These are phyloP conservation scores for Collichthys lucidus DNA, from an alignment of 2,113 vertebrate genomes.

Conservation along the genomic window DNA sequence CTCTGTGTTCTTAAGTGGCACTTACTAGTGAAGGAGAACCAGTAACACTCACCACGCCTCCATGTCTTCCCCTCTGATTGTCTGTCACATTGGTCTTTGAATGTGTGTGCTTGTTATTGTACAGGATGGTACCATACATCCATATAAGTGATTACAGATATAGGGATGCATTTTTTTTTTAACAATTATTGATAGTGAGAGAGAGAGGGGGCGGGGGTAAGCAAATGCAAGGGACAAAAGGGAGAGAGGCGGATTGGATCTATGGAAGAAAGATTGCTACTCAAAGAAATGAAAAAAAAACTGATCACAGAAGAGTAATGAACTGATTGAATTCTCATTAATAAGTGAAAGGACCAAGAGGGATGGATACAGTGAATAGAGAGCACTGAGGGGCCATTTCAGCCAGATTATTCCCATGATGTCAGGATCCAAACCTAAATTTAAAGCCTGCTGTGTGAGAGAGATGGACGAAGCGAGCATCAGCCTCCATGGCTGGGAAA, in stretches of 20 bases:
- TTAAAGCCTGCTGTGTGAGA: not conserved
- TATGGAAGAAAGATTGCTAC: conserved; percentile 58
- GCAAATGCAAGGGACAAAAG: conserved; percentile 7
- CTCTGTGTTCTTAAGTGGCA: not conserved
- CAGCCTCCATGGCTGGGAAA: no score
- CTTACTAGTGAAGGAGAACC: not conserved
- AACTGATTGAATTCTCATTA: conserved; percentile 62
- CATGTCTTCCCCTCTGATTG: not conserved
- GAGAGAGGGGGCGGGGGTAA: not conserved
- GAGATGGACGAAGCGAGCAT: not conserved
- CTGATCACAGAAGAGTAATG: conserved; percentile 70
- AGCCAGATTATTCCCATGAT: conserved; percentile 29
- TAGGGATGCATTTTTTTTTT: conserved; percentile 20
- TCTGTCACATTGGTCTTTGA: not conserved
- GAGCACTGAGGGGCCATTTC: conserved; percentile 1
- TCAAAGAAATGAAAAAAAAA: conserved; percentile 74
- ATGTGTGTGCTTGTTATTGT: not conserved
- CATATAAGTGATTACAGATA: conserved; percentile 37
- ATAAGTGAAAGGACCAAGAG: conserved; percentile 51
- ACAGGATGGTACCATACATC: not conserved
- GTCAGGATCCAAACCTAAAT: not conserved
- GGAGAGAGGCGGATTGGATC: conserved; percentile 44
- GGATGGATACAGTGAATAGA: conserved; percentile 38
- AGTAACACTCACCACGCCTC: not conserved
- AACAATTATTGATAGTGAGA: conserved; percentile 38